A percentile compares a stretch with the other conserved stretches of the same genome.
Evolutionary conservation across 2,888 invertebrate genomes (phyloP).

Genomic region (Meghimatium bilineatum): DNA sequence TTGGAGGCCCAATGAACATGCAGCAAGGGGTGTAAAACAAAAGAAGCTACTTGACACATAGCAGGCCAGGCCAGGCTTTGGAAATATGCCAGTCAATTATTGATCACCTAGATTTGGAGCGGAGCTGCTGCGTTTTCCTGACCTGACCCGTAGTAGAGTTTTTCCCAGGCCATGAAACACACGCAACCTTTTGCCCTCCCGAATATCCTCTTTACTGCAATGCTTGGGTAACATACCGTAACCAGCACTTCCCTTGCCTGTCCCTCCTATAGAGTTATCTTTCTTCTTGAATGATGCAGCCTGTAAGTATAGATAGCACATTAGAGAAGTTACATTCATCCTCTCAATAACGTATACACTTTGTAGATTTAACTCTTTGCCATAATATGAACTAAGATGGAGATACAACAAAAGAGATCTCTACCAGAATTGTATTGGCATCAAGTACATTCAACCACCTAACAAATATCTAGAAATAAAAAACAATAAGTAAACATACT

Average conservation of each 20-base stretch:
- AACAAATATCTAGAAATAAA: too few species aligned
- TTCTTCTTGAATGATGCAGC: constrained; percentile 33
- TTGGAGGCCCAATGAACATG: constrained; percentile 9
- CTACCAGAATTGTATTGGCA: too few species aligned
- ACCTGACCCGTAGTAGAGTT: constrained; percentile 77
- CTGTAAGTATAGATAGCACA: constrained; percentile 5
- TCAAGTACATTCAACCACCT: too few species aligned
- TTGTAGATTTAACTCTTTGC: too few species aligned
- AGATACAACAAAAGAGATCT: too few species aligned
- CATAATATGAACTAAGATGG: too few species aligned
- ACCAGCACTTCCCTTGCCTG: constrained; percentile 53
- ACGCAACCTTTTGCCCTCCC: constrained; percentile 57
- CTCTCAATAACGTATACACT: too few species aligned
- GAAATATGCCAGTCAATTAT: constrained; percentile 1
- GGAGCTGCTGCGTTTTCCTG: constrained; percentile 86
- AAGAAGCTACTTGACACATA: constrained; percentile 26
- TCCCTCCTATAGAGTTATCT: constrained; percentile 1
- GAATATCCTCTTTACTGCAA: constrained; percentile 57
- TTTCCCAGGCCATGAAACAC: constrained; percentile 83
- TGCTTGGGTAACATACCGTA: constrained; percentile 73
- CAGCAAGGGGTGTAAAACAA: constrained; percentile 8
- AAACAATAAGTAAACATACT: too few species aligned
- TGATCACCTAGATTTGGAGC: constrained; percentile 92
- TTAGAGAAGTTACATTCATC: not conserved
- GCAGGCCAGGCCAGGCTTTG: constrained; percentile 32